phyloP scores from a whole-genome alignment of 2,797 vertebrate genomes.

The Lycodopsis pacificus region DNA sequence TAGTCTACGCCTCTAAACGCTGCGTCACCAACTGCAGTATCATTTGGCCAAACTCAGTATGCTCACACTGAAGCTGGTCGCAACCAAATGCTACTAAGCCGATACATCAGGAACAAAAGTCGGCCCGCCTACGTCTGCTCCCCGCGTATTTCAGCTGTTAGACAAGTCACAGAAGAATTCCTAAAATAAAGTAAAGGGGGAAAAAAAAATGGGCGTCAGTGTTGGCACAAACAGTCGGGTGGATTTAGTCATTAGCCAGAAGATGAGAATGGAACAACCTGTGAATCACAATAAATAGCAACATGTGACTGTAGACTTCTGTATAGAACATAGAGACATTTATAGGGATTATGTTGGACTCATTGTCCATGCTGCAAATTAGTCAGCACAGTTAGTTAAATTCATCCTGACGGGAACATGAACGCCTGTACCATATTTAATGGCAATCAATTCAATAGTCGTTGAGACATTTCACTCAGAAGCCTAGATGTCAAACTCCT shows the following conservation, averaged over 20 bases:
- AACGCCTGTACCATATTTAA: not conserved
- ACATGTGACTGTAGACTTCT: conserved; percentile 20
- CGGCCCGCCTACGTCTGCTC: too few species aligned
- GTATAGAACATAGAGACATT: not conserved
- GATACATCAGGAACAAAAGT: not conserved
- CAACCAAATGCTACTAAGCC: not conserved
- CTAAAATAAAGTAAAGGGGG: conserved; percentile 15
- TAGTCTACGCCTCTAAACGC: too few species aligned
- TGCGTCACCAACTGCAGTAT: too few species aligned
- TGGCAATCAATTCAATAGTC: not conserved
- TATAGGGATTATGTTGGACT: not conserved
- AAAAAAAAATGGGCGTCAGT: not conserved
- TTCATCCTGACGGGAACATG: not conserved
- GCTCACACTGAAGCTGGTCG: not conserved
- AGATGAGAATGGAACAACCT: not conserved
- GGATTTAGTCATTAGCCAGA: conserved; percentile 13
- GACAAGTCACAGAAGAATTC: not conserved
- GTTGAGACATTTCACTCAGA: not conserved
- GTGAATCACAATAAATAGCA: conserved; percentile 26
- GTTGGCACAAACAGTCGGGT: not conserved
- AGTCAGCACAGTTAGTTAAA: not conserved
- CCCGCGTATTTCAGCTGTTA: not conserved
- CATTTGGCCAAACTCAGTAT: not conserved
- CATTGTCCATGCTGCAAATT: not conserved
- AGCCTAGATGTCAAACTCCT: not conserved